Base-by-base conservation (phyloP, 2,113 vertebrate genomes). In the Grantiella picta region DNA sequence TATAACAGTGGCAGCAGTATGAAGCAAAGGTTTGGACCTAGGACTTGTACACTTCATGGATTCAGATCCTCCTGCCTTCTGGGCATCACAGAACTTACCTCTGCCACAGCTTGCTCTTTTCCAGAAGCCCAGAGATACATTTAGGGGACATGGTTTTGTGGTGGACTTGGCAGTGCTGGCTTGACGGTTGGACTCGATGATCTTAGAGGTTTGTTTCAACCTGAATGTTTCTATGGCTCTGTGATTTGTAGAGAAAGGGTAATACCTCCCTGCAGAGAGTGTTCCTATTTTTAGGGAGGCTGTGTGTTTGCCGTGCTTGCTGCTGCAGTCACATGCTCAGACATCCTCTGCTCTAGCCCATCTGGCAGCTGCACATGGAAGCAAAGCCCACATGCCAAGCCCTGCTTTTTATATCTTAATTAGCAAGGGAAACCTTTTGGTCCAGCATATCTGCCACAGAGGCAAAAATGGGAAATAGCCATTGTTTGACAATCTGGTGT, bases 331-430 rank as follows among this genome's bases (percentile, higher is more conserved):
- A 68, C 64, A 10, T 45, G 44, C 24, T 64, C 52, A 69, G 76
- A 11, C 22, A 83, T 78, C 49, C 63, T 70, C 81, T 85, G 86
- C 78, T 92, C 71, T 6, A 9, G 53, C 56, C 93, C 79, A 64
- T 94, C 92, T 93, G 79, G 84, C 75, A 92, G 82, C 60, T 88
- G 90, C 54, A 42, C 68, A 24, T 63, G 54, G 87, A 90, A 66
- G n/a, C 33, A 84, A 90, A 96, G 65, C 40, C 29, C 52, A 52
- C n/a, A 24, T 52, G 52, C 53, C 47, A 90, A 80, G 60, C 24
- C 5, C 59, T 52, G 54, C 59, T 92, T 68, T 93, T 96, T 64
- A 53, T 64, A 71, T 40, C n/a, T 40, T 81, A 79, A 90, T 89
- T 68, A 94, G 7, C 56, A 57, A 64, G 36, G 60, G 72, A 81